These are phyloP conservation scores for Poecilia picta DNA, from an alignment of 2,797 vertebrate species.

Conservation along the genomic window DNA sequence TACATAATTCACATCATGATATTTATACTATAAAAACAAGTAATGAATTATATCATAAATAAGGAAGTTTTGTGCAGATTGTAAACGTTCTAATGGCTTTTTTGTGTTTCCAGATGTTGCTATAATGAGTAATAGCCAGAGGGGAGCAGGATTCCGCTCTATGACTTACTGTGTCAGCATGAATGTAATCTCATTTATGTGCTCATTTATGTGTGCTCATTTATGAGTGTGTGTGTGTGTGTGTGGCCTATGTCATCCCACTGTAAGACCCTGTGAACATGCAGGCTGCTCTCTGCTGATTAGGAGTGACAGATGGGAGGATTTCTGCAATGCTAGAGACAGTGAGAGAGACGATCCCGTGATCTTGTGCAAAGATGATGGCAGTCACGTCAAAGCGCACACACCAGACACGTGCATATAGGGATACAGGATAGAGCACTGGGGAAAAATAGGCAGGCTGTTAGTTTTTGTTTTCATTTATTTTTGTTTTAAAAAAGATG, in stretches of 20 bases:
- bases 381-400: constrained; percentile 37
- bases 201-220: constrained; percentile 15
- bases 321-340: constrained; percentile 65
- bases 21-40: neutral
- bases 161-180: constrained; percentile 61
- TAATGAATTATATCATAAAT: neutral
- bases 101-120: constrained; percentile 9
- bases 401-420: constrained; percentile 46
- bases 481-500: constrained; percentile 8
- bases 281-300: constrained; percentile 72
- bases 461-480: constrained; percentile 6
- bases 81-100: constrained; percentile 2
- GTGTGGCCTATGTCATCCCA: constrained; percentile 42
- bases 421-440: constrained; percentile 38
- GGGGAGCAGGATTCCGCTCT: constrained; percentile 36
- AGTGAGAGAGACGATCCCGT: constrained; percentile 55
- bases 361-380: constrained; percentile 62
- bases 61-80: neutral
- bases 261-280: constrained; percentile 62
- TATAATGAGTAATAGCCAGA: constrained; percentile 28
- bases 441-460: constrained; percentile 44
- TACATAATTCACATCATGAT: neutral
- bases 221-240: constrained; percentile 9
- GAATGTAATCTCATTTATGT: constrained; percentile 61
- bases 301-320: constrained; percentile 74